Conservation (phyloP, 2,113 vertebrate species). For the Poeciliopsis turrubarensis region DNA sequence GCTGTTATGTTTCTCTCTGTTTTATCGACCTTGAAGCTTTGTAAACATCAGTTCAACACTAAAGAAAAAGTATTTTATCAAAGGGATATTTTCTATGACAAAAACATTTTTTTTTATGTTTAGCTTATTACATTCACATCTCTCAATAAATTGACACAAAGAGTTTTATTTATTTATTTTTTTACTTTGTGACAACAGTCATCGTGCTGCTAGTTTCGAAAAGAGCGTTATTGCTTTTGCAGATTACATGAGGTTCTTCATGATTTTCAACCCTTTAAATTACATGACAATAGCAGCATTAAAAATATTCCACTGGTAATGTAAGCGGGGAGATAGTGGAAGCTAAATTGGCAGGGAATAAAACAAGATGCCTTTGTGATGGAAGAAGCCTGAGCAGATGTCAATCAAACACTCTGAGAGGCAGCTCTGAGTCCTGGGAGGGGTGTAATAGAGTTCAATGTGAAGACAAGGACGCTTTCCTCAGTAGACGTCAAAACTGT, state of each 20-base stretch:
- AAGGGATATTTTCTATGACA: conserved; percentile 69
- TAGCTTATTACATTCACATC: conserved; percentile 66
- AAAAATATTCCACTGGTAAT: conserved; percentile 42
- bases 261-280: conserved; percentile 42
- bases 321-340: conserved; percentile 24
- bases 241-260: conserved; percentile 57
- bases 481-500: conserved; percentile 58
- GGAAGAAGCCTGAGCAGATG: conserved; percentile 61
- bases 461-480: conserved; percentile 77
- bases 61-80: conserved; percentile 67
- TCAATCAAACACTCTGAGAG: conserved; percentile 74
- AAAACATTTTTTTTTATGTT: conserved; percentile 62
- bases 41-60: conserved; percentile 65
- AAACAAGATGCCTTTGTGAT: conserved; percentile 48
- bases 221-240: conserved; percentile 49
- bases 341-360: conserved; percentile 41
- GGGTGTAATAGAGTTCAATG: conserved; percentile 78
- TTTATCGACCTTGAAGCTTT: conserved; percentile 73
- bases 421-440: conserved; percentile 73
- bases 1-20: conserved; percentile 54
- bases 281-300: conserved; percentile 35
- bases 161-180: conserved; percentile 42
- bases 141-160: conserved; percentile 59
- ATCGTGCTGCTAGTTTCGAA: conserved; percentile 51
- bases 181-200: conserved; percentile 39